A percentile compares a stretch with the other conserved stretches of the same genome.
Conservation (phyloP, 2,797 vertebrate genomes). For the Gymnopithys bicolor region DNA sequence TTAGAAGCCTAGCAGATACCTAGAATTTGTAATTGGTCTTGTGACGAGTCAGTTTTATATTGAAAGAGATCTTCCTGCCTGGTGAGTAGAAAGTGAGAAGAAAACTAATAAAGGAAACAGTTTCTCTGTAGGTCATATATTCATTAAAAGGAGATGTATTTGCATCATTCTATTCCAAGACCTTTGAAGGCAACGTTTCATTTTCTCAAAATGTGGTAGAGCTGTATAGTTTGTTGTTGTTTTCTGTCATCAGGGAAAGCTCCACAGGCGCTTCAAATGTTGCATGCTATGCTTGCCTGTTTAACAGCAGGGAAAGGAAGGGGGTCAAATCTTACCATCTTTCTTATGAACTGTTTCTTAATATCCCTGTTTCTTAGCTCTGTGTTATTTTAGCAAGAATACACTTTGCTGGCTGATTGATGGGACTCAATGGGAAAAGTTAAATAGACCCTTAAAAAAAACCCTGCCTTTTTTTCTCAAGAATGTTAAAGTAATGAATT, state of each 20-base stretch:
- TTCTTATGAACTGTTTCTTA: background rate
- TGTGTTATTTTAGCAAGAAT: background rate
- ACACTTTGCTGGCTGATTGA: background rate
- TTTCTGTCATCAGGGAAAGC: background rate
- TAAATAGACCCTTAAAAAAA: background rate
- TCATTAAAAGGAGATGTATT: background rate
- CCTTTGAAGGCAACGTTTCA: constrained; percentile 13
- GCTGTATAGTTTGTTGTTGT: background rate
- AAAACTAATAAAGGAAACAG: background rate
- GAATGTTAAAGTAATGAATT: background rate
- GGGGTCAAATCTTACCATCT: background rate
- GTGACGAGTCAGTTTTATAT: background rate
- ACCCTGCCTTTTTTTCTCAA: background rate
- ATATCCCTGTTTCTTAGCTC: background rate
- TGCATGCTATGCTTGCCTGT: background rate
- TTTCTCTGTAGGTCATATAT: background rate
- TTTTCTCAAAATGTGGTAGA: background rate
- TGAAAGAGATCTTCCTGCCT: background rate
- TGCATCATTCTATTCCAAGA: constrained; percentile 3
- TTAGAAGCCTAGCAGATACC: background rate
- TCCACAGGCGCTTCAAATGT: background rate
- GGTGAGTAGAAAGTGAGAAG: background rate
- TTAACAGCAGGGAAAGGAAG: background rate
- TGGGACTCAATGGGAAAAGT: background rate
- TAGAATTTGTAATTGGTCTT: background rate